These are phyloP conservation scores for Emys orbicularis DNA, from an alignment of 2,797 vertebrate genomes.

Conservation along the genomic window DNA sequence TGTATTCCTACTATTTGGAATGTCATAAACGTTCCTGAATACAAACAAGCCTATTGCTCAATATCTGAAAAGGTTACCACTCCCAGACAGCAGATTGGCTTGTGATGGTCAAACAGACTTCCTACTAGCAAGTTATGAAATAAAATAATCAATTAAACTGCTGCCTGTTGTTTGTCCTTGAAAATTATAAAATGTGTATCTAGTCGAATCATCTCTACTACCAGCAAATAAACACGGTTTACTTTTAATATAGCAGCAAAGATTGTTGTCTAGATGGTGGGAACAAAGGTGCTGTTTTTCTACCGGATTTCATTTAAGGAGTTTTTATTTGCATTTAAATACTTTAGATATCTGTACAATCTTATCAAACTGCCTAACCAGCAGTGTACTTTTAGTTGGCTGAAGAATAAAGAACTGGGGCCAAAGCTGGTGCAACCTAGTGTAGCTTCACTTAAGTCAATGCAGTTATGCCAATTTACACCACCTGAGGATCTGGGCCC, in stretches of 20 bases:
- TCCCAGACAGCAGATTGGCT: neutral
- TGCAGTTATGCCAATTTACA: neutral
- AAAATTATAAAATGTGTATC: neutral
- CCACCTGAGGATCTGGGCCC: too few relatives aligned
- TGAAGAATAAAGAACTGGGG: neutral
- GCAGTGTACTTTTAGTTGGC: neutral
- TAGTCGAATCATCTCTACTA: neutral
- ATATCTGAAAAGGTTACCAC: neutral
- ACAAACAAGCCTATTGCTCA: neutral
- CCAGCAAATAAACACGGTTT: neutral
- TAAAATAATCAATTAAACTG: neutral
- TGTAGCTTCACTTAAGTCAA: neutral
- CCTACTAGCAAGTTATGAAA: neutral
- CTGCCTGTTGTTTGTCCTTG: neutral
- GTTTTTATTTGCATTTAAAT: neutral
- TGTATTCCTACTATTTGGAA: neutral
- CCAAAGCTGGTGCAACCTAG: neutral
- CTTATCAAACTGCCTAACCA: neutral
- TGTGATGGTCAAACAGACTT: neutral
- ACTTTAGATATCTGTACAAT: neutral
- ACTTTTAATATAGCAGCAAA: neutral
- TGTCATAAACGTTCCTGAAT: neutral
- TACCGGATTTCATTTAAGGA: neutral
- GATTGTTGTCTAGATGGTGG: neutral
- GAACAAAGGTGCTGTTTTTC: neutral